Evolutionary conservation across 1,140 invertebrate genomes (phyloP), one percentile per base, ranked within the genome.

Genomic region (Achroia grisella): DNA sequence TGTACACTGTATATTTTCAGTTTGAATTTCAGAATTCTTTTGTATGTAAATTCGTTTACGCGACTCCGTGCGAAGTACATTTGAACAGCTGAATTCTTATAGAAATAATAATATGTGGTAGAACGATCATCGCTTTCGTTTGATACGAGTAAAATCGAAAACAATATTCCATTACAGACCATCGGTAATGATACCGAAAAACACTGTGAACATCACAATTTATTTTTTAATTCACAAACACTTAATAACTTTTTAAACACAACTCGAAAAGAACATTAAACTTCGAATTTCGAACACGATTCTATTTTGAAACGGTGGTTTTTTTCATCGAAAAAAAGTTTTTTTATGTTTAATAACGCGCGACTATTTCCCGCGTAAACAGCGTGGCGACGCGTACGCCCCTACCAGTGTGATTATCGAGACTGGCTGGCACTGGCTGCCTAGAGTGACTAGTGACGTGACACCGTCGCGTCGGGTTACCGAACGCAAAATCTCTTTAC

Each of bases 61-160:
- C 55, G 47, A 56, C 52, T 54, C 49, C 45, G 49, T 32, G 46
- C 42, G 34, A 39, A 37, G 14, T 28, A 44, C 50, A 41, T 59
- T 61, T 61, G 44, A 39, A 61, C 62, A 65, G 59, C 62, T 65
- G 58, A 44, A 56, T 54, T 54, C 31, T 44, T 51, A 51, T 45
- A 55, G 37, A 57, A 23, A 23, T 23, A 23, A 23, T 23, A 23
- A 23, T 6, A 6, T 49, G 31, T 54, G 58, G 52, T 61, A 60
- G 56, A 64, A 62, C 56, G 58, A 62, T 59, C 48, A 59, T 70
- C 61, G 55, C 57, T 50, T 56, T 60, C 49, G 45, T 55, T 40
- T 23, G 17, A 23, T 23, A 23, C 17, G 17, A 6, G 17, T 6
- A 23, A 23, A 23, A 23, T 23, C 17, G 17, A 23, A 23, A 56